Conservation (phyloP, 2,797 vertebrate species). For the Lagodon rhomboides region DNA sequence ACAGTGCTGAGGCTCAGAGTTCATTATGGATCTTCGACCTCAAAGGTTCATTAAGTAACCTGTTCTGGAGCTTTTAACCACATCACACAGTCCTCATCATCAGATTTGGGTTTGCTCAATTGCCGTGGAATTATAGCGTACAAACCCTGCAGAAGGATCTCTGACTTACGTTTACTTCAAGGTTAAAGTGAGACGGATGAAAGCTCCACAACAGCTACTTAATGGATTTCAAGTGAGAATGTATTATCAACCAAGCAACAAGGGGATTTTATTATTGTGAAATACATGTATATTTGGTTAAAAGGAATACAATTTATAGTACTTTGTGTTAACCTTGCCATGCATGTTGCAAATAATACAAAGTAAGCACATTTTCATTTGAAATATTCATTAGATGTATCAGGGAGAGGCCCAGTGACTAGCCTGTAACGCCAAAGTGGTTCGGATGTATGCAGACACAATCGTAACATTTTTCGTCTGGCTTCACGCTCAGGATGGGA, state of each 20-base stretch:
- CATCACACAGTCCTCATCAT: background rate
- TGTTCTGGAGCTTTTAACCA: background rate
- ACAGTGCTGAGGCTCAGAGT: background rate
- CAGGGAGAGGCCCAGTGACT: background rate
- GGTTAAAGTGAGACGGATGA: background rate
- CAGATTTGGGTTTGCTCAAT: background rate
- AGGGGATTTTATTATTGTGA: background rate
- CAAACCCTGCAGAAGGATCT: background rate
- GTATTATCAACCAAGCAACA: background rate
- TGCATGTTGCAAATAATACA: background rate
- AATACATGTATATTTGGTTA: slow-evolving; percentile 3
- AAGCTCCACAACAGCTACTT: background rate
- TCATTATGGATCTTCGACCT: background rate
- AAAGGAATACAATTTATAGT: background rate
- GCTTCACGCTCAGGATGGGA: too few species aligned
- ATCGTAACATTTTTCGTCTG: too few species aligned
- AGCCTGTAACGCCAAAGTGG: background rate
- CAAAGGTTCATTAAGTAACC: too few species aligned
- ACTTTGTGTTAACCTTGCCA: background rate
- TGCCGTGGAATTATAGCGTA: background rate
- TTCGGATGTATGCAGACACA: background rate
- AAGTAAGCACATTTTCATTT: background rate
- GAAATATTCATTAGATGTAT: background rate
- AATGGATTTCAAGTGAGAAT: background rate
- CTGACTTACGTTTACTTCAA: background rate